Conservation (phyloP, 2,888 invertebrate species). For the Oligia fasciuncula region DNA sequence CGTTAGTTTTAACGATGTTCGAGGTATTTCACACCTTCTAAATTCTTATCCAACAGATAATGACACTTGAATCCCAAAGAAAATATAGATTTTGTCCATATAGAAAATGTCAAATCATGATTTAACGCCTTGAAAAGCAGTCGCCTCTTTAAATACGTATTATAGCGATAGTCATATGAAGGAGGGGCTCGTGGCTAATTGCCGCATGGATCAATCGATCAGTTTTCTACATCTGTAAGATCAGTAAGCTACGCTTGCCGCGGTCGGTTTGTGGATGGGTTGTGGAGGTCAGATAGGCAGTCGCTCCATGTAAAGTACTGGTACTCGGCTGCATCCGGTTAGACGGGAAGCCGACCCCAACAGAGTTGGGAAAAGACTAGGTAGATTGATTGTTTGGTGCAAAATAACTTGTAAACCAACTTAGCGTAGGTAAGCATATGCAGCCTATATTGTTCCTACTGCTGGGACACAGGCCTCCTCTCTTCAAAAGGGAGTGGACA, state of each 20-base stretch:
- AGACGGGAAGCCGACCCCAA: background rate
- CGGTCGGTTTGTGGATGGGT: background rate
- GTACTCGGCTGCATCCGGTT: too few species aligned
- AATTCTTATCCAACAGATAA: background rate
- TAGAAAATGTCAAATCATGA: background rate
- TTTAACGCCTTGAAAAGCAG: background rate
- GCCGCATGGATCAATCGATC: background rate
- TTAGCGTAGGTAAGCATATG: too few species aligned
- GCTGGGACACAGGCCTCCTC: too few species aligned
- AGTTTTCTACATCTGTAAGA: background rate
- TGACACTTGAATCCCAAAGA: background rate
- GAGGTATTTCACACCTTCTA: slow-evolving; percentile 20
- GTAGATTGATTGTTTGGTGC: background rate
- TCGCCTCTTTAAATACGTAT: background rate
- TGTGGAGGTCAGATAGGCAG: background rate
- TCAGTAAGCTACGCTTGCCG: background rate
- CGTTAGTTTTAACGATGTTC: slow-evolving; percentile 14
- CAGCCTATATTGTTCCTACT: too few species aligned
- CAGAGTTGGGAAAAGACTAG: background rate
- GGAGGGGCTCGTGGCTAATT: background rate
- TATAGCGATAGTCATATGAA: background rate
- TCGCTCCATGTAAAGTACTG: background rate
- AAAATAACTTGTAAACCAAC: too few species aligned
- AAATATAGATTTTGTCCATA: background rate
- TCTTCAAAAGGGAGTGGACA: too few species aligned